Evolutionary conservation across 2,113 vertebrate genomes (phyloP), one percentile per base, ranked within the genome.

Genomic region (Hippotragus niger): DNA sequence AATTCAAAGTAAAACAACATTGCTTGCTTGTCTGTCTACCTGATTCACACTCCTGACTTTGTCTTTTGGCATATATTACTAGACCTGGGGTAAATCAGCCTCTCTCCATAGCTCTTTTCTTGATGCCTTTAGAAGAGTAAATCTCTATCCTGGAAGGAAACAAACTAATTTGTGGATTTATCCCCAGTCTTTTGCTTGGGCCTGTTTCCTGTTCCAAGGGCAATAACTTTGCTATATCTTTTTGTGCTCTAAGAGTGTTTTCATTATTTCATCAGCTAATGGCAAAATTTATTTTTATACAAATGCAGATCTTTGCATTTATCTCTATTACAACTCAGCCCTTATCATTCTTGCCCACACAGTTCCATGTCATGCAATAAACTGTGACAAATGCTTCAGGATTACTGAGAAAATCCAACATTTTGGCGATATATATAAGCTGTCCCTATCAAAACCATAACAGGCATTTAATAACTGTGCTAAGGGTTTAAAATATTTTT

Each of bases 401-500:
- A 74, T 92, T 84, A 62, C 84, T 62, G 47, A 94, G 64, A 80
- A 95, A 92, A 91, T 90, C 25, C 55, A 93, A 40, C 21, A 11
- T 55, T 47, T 93, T 94, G 80, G 9, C 31, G 15, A 45, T 83
- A 85, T 85, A n/a, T 85, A 3, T 71, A 85, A 94, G 58, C 53
- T 88, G 45, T 84, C 29, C 21, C 47, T 81, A 91, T 12, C 36
- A 82, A 31, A 74, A 80, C 21, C 29, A 27, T 82, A 94, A 82
- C 29, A 88, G 16, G 21, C 40, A 94, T 95, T 95, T 91, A 96
- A 85, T 93, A 97, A 86, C 27, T 91, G 45, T 92, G 64, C 29
- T 89, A 85, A 67, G 11, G 31, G 36, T 83, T 95, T 94, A 86
- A 88, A 96, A 87, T 88, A 90, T 8, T 78, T 96, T 94, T 96